Evolutionary conservation across 2,888 invertebrate species (phyloP), one percentile per base, ranked within the genome.

Genomic region (Eulithis testata): DNA sequence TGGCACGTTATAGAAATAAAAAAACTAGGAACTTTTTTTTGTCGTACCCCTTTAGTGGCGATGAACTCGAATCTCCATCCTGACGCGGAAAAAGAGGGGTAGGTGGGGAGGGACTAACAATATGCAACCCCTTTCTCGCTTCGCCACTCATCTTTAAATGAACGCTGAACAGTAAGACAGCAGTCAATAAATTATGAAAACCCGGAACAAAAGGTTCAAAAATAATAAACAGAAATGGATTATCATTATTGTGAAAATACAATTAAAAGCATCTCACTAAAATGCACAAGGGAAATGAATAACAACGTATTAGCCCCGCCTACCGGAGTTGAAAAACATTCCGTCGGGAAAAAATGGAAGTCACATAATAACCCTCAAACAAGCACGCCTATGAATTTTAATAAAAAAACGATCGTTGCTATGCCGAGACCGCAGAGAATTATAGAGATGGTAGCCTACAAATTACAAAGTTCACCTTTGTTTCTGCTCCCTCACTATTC

Each of bases 291-390:
- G 50, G 43, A 43, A 55, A 55, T 55, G 47, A 55, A 49, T 54
- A 54, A 47, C 14, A 54, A 40, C 40, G 47, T 31, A 54, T 49
- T 27, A 47, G 37, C 54, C 54, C 55, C 61, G 61, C 61, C 61
- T 54, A 55, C 31, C 21, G 36, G 8, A 56, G 12, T 36, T 31
- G 40, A 55, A 55, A 50, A 61, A 31, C 56, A 56, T 45, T 45
- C 27, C 21, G 8, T 8, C 40, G 47, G 9, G 31, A 40, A 47
- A 47, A 50, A 57, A 52, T 52, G 36, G 36, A 45, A 36, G 37
- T 14, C 47, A 43, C 50, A n/a, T 27, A 37, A 21, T 21, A 37
- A 40, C 50, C 40, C 50, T 59, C 50, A 59, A 59, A 31, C 55
- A 37, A 53, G 37, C 61, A 47, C 36, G 11, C 56, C 36, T 14